These are phyloP conservation scores for Chloroceryle amazona DNA, from an alignment of 2,797 vertebrate genomes.

Conservation along the genomic window DNA sequence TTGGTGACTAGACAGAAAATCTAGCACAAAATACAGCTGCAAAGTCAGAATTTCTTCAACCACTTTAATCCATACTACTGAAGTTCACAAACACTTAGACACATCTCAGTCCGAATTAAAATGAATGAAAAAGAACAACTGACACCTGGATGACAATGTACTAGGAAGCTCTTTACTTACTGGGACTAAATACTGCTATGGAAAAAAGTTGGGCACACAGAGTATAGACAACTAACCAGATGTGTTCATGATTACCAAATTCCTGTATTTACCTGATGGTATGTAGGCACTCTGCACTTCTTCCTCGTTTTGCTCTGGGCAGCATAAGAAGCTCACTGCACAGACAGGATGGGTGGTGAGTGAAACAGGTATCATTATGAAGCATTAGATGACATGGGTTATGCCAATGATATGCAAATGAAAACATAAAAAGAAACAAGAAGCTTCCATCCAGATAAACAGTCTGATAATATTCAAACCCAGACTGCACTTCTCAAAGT, in stretches of 20 bases:
- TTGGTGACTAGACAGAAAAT: constrained; percentile 55
- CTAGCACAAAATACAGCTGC: background rate
- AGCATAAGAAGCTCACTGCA: constrained; percentile 98
- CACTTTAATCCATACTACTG: background rate
- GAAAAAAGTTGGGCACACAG: constrained; percentile 17
- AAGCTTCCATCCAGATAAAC: constrained; percentile 75
- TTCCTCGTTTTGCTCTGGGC: constrained; percentile 97
- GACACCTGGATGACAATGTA: background rate
- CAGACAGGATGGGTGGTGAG: constrained; percentile 91
- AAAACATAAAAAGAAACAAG: constrained; percentile 83
- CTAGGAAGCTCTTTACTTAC: background rate
- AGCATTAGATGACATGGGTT: constrained; percentile 86
- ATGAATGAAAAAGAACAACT: background rate
- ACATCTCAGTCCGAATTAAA: background rate
- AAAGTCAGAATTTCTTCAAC: background rate
- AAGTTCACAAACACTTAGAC: background rate
- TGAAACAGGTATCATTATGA: constrained; percentile 87
- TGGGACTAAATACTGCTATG: background rate
- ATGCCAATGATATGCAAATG: constrained; percentile 83
- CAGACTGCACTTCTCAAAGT: constrained; percentile 46
- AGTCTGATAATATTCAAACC: constrained; percentile 53
- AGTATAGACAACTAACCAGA: constrained; percentile 60
- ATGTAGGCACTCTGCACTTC: constrained; percentile 99
- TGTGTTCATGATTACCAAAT: constrained; percentile 54
- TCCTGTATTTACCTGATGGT: constrained; percentile 96